A percentile compares a stretch with the other conserved stretches of the same genome.
Conservation (phyloP, 1,140 invertebrate genomes). For the Euschistus heros region DNA sequence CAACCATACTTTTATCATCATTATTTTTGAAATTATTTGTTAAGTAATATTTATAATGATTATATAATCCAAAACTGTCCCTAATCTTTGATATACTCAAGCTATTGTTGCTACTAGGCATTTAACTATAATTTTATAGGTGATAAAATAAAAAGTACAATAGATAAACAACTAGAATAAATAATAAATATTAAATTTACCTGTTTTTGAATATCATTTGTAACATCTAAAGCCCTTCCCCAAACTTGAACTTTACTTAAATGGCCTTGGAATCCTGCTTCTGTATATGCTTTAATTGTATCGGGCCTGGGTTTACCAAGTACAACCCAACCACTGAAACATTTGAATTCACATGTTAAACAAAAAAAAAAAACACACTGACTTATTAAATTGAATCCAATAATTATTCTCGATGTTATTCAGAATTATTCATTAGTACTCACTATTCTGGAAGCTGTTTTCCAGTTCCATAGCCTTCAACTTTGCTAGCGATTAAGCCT, state of each 20-base stretch:
- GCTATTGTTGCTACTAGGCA: too few relatives aligned
- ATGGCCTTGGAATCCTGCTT: slow-evolving; percentile 87
- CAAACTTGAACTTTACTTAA: slow-evolving; percentile 91
- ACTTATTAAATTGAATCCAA: background rate
- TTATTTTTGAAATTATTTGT: too few relatives aligned
- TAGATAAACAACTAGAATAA: background rate
- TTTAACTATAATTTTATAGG: too few relatives aligned
- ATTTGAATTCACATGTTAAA: background rate
- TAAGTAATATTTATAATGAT: too few relatives aligned
- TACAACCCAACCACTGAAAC: slow-evolving; percentile 75
- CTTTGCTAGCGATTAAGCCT: slow-evolving; percentile 81
- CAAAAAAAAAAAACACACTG: background rate
- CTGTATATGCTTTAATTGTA: slow-evolving; percentile 61
- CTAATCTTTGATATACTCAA: too few relatives aligned
- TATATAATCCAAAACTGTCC: too few relatives aligned
- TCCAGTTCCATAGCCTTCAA: slow-evolving; percentile 72
- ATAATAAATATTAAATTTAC: slow-evolving; percentile 35
- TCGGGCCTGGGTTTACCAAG: slow-evolving; percentile 77
- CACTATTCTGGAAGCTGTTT: slow-evolving; percentile 67
- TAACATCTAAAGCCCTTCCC: slow-evolving; percentile 79
- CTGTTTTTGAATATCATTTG: slow-evolving; percentile 87
- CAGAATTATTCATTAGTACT: slow-evolving; percentile 35
- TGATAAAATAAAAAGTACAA: background rate
- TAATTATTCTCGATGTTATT: background rate
- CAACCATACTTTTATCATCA: too few relatives aligned